Evolutionary conservation across 2,888 invertebrate genomes (phyloP), one percentile per base, ranked within the genome.

Genomic region (Apamea sordens): DNA sequence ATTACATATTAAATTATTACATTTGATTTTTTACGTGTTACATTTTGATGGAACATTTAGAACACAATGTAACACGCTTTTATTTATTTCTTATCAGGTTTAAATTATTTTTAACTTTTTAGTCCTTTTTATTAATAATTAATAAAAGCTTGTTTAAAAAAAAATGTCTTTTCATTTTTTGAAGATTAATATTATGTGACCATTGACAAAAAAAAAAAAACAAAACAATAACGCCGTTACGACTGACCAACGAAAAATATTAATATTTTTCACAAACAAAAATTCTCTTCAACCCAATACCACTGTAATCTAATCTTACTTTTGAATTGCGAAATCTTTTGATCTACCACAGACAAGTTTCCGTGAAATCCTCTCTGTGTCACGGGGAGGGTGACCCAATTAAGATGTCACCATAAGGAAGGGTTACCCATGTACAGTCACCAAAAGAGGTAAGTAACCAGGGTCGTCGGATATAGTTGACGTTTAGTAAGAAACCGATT

Each of bases 311-410:
- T 50, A 50, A 63, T 68, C 61, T 53, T 69, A 68, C 36, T 71
- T 77, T 63, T 56, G 50, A 50, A 70, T 70, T 63, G n/a, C 44
- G 5, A 21, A 74, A 64, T 69, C 32, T 65, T 71, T 76, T 73
- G 28, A 64, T 73, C 32, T 36, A 10, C 24, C 11, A 44, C 18
- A 28, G 77, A 76, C 32, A 77, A 53, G 28, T 64, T 78, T 73
- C 63, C 44, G 59, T 67, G 59, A 73, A 70, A 59, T 70, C 53
- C 28, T 53, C 41, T 63, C 50, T 61, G n/a, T 21, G 76, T 77
- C 15, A 24, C 15, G 47, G 28, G 41, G 36, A 73, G 76, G 81
- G 73, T 83, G 86, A 86, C 83, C 86, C 70, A 86, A 80, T 79
- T 85, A 85, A 83, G 80, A 59, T 56, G 56, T 32, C 73, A 65